Evolutionary conservation across 2,113 vertebrate species (phyloP), one percentile per base, ranked within the genome.

Genomic region (Baryphthengus martii): DNA sequence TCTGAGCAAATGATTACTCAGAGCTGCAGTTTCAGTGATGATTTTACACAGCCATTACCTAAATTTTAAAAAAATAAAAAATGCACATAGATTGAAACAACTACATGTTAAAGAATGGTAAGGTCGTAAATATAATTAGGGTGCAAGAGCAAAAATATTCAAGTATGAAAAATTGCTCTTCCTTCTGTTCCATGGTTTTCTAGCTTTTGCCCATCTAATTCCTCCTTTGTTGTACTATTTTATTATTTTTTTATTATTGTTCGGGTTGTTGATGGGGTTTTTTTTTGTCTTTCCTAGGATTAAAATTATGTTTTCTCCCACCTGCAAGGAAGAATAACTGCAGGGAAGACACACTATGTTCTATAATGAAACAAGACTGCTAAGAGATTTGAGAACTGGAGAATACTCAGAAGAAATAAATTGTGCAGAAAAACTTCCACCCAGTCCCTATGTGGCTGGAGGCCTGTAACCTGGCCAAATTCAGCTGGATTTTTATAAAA

Each of bases 331-430:
- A 87, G 21, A 94, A 73, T 17, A 73, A 63, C 40, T 76, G 17
- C 55, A 80, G 75, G 45, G 75, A 84, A 74, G 55, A 71, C n/a
- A 50, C n/a, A 8, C 5, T 65, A 40, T 35, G 11, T 13, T 74
- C 42, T 10, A 0, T 35, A 91, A 67, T 59, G 45, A 89, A 95
- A 80, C 9, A 83, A 59, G 37, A 40, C 50, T 85, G 24, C 44
- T 70, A 63, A 83, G 18, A 68, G 14, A 31, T 74, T 12, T 50
- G 29, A 79, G 37, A 85, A 70, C 39, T 26, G 10, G 35, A 58
- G 50, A 68, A 82, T 70, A 68, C 70, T 71, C 71, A 59, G 28
- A 62, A 79, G 89, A 94, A 95, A 85, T 79, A 76, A 88, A 78
- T 11, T 5, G 23, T 29, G 9, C 39, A 70, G 52, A 73, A 88